These are phyloP conservation scores for Papilio protenor DNA, from an alignment of 2,888 invertebrate species.

Conservation along the genomic window DNA sequence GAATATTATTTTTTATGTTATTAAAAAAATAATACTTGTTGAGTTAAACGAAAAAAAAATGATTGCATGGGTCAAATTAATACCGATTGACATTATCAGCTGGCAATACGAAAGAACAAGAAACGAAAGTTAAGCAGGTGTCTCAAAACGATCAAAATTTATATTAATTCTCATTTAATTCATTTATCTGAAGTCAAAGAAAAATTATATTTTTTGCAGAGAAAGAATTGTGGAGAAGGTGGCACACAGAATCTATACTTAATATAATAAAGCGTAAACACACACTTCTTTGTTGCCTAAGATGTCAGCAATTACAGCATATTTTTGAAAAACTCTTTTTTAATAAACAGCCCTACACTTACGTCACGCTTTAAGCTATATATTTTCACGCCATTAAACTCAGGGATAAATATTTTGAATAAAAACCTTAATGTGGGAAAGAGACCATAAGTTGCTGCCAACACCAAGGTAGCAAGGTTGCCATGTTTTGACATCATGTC, in stretches of 20 bases:
- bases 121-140: slow-evolving; percentile 10
- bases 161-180: not conserved
- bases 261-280: no score
- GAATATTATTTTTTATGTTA: not conserved
- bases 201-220: not conserved
- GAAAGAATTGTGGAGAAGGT: not conserved
- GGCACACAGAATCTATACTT: not conserved
- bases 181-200: not conserved
- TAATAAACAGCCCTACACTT: no score
- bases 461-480: no score
- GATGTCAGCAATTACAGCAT: no score
- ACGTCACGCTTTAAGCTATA: no score
- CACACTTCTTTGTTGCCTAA: no score
- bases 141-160: not conserved
- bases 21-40: not conserved
- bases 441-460: no score
- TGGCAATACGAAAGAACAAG: not conserved
- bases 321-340: no score
- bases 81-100: slow-evolving; percentile 13
- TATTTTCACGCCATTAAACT: no score
- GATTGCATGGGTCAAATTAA: not conserved
- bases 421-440: not conserved
- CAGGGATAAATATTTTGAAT: no score
- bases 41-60: not conserved
- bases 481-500: no score